These are phyloP conservation scores for Paramormyrops hopkinsi DNA, from an alignment of 2,797 vertebrate species.

Conservation along the genomic window DNA sequence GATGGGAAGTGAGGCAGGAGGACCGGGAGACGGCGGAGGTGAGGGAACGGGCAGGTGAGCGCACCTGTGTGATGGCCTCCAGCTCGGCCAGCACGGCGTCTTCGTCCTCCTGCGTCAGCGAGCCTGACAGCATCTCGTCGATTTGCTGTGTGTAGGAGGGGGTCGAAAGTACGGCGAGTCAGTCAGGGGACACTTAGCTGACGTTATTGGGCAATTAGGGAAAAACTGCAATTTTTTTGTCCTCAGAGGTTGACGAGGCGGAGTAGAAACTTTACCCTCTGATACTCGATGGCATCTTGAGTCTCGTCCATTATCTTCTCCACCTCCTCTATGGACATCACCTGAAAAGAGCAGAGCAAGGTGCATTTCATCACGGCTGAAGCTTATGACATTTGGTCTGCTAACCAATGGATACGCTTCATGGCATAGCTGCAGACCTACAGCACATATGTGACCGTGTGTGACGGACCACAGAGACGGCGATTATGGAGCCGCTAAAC, in stretches of 20 bases:
- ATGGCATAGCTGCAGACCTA: background rate
- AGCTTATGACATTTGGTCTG: background rate
- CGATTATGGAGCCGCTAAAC: background rate
- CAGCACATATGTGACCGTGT: background rate
- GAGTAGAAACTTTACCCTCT: slow-evolving; percentile 62
- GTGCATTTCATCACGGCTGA: background rate
- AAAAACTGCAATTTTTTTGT: background rate
- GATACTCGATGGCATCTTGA: slow-evolving; percentile 86
- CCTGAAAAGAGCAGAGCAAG: slow-evolving; percentile 48
- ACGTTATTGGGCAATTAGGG: background rate
- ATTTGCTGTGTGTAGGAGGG: slow-evolving; percentile 72
- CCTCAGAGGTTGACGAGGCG: background rate
- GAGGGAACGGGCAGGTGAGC: background rate
- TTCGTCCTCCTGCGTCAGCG: slow-evolving; percentile 81
- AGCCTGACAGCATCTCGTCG: slow-evolving; percentile 80
- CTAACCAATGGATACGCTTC: background rate
- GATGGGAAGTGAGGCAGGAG: background rate
- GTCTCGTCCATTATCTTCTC: slow-evolving; percentile 90
- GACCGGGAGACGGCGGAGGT: background rate
- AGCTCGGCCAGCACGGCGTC: slow-evolving; percentile 83
- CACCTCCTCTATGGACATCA: slow-evolving; percentile 90
- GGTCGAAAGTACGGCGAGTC: too few species aligned
- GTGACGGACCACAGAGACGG: background rate
- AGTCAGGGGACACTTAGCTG: background rate
- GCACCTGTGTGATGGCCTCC: slow-evolving; percentile 81